A percentile compares a stretch with the other conserved stretches of the same genome.
Conservation (phyloP, 2,113 vertebrate genomes). For the Syrmaticus mikado region DNA sequence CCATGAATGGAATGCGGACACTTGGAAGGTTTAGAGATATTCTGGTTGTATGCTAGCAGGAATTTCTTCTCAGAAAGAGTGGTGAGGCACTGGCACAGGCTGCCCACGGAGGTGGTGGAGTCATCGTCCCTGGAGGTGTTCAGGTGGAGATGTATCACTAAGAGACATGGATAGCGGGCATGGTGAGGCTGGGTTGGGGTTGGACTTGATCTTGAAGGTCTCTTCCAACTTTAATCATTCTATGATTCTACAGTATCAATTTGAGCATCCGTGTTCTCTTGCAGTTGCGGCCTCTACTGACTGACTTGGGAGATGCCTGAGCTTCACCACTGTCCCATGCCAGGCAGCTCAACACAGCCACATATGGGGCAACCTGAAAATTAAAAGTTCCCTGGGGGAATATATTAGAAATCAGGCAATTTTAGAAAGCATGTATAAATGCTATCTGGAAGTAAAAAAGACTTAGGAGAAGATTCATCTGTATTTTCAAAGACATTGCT, state of each 20-base stretch:
- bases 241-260: background rate
- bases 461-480: background rate
- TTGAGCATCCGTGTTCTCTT: background rate
- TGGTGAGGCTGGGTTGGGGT: no score
- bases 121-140: no score
- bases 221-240: no score
- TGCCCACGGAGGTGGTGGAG: no score
- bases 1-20: no score
- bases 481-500: background rate
- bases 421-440: background rate
- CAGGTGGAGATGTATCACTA: no score
- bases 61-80: no score
- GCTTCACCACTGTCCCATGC: accelerated
- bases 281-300: background rate
- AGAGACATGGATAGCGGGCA: no score
- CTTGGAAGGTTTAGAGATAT: no score
- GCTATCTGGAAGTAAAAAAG: background rate
- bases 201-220: no score
- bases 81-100: no score
- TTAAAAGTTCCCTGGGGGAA: background rate
- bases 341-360: background rate
- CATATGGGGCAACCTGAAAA: background rate
- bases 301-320: background rate
- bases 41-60: no score
- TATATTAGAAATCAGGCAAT: background rate